These are phyloP conservation scores for Protaetia brevitarsis DNA, from an alignment of 1,140 invertebrate species.

Conservation along the genomic window DNA sequence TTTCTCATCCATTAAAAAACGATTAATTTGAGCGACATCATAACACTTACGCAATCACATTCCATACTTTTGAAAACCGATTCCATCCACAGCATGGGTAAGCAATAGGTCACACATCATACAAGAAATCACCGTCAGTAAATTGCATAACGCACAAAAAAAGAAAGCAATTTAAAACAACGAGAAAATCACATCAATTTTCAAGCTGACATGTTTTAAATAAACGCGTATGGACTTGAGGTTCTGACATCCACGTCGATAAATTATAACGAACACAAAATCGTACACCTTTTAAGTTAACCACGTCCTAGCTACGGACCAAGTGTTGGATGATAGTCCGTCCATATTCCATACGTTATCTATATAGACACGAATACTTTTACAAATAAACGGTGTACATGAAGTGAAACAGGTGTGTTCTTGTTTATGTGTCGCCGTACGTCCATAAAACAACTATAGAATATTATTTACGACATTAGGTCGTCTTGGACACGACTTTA, in stretches of 20 bases:
- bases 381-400: neutral
- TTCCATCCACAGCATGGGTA: no score
- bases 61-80: no score
- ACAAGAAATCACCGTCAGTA: no score
- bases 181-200: conserved; percentile 10
- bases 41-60: no score
- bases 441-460: neutral
- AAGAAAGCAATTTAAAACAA: no score
- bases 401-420: neutral
- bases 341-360: neutral
- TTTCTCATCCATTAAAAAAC: no score
- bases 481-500: neutral
- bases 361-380: neutral
- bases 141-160: no score
- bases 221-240: neutral
- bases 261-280: conserved; percentile 2
- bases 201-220: neutral
- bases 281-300: conserved; percentile 9
- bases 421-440: neutral
- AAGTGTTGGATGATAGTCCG: neutral
- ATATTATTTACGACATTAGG: neutral
- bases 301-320: neutral
- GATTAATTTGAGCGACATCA: no score
- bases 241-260: neutral
- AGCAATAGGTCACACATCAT: no score